Percentiles rank a stretch among this genome's conserved stretches.
Conservation (phyloP, 2,113 vertebrate species). For the Daphoenositta chrysoptera region DNA sequence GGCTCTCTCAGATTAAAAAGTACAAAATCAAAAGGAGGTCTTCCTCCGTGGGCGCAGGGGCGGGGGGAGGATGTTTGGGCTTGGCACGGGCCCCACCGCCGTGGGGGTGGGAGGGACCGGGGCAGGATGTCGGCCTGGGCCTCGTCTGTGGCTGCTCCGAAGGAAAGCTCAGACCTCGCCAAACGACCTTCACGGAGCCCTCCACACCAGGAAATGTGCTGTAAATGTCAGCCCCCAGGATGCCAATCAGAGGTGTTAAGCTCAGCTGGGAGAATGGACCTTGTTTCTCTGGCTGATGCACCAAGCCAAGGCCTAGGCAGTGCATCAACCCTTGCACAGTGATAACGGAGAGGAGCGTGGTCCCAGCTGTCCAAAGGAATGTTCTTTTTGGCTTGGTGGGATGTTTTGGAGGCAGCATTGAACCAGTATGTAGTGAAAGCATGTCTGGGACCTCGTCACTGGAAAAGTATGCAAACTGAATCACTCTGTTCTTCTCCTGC, state of each 20-base stretch:
- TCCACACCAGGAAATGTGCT: not conserved
- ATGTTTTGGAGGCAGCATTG: slow-evolving; percentile 13
- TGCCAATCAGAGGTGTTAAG: not conserved
- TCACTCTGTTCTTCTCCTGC: slow-evolving; percentile 18
- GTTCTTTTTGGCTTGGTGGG: slow-evolving; percentile 30
- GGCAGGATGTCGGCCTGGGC: not conserved
- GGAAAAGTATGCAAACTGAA: slow-evolving; percentile 48
- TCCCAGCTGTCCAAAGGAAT: slow-evolving; percentile 14
- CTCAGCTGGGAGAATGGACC: not conserved
- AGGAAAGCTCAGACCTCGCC: not conserved
- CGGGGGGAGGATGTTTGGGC: not conserved
- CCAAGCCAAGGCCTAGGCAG: not conserved
- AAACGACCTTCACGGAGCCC: not conserved
- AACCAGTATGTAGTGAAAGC: not conserved
- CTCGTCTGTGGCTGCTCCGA: not conserved
- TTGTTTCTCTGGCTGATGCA: not conserved
- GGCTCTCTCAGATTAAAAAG: slow-evolving; percentile 36
- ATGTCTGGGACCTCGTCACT: slow-evolving; percentile 25
- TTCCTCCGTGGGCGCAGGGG: not conserved
- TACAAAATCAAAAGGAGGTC: slow-evolving; percentile 22
- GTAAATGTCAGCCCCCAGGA: not conserved
- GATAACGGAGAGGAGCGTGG: not conserved
- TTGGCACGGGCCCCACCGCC: not conserved
- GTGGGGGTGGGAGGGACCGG: not conserved
- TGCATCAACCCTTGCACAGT: not conserved